Base-by-base conservation (phyloP, 92 coral and sea anemone species). In the Heliopora coerulea region DNA sequence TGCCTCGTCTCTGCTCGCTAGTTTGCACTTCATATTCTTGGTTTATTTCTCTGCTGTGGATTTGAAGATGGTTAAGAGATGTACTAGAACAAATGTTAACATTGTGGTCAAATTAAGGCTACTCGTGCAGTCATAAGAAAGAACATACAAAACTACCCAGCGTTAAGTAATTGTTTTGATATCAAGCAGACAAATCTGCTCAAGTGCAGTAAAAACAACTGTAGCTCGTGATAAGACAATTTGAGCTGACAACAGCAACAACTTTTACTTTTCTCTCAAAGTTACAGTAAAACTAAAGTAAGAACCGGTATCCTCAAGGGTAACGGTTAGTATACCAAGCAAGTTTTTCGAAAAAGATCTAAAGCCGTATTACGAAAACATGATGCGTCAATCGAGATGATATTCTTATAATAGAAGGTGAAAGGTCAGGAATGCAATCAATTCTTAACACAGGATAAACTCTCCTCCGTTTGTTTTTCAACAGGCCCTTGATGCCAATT, bases 341-440 rank as follows among this genome's bases (percentile, higher is more conserved):
- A 42, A 14, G 26, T 18, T 20, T 9, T 33, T 25, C 17, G 13
- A 33, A 27, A 32, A 37, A 34, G 18, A 34, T 25, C 37, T 24
- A 19, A 37, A 37, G 11, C 4, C 6, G 42, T 37, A 37, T 37
- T 37, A 37, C 11, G 42, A 37, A 37, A 37, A 37, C 42, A 37
- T 37, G 42, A 37, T 37, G 6, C 6, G 4, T 37, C 42, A 11
- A 37, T 37, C 11, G 42, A 37, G 6, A 37, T 37, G 42, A 4
- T 4, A 37, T 4, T 11, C 42, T 37, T 37, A n/a, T n/a, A 37
- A 37, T 37, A 4, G 42, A 15, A 49, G 77, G 77, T 70, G 33
- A 54, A 52, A 70, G 77, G 77, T 70, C 77, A 70, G 21, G 62
- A 39, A 52, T 70, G 56, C 42, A 57, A 50, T 68, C 27, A 68